A percentile compares a stretch with the other conserved stretches of the same genome.
Evolutionary conservation across 2,113 vertebrate genomes (phyloP).

Genomic region (Pseudolaguvia tuberculata): DNA sequence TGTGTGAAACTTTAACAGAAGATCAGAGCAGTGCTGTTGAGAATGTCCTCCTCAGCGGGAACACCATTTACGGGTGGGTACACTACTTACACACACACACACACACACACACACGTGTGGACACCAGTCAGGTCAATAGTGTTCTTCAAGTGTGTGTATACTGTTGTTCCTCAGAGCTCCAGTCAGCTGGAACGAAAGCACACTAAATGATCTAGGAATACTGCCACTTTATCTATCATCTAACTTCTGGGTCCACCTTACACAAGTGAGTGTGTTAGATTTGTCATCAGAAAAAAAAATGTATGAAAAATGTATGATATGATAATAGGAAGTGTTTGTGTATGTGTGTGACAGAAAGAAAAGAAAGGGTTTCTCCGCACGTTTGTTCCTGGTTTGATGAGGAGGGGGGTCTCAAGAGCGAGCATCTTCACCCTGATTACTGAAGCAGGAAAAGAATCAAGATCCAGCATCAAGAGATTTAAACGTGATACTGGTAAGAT

Average conservation of each 20-base stretch:
- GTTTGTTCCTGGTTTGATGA: slow-evolving; percentile 40
- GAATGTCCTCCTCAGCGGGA: slow-evolving; percentile 50
- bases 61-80: slow-evolving; percentile 58
- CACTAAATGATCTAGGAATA: slow-evolving; percentile 52
- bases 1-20: slow-evolving; percentile 47
- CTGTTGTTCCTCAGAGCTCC: slow-evolving; percentile 50
- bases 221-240: slow-evolving; percentile 60
- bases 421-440: slow-evolving; percentile 23
- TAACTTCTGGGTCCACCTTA: slow-evolving; percentile 56
- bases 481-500: slow-evolving; percentile 53
- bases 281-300: no score
- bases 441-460: slow-evolving; percentile 29
- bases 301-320: no score
- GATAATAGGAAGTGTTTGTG: background rate
- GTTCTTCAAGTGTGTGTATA: background rate
- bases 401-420: fast-evolving
- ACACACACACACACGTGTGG: background rate
- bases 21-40: slow-evolving; percentile 54
- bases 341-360: slow-evolving; percentile 47
- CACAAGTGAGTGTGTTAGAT: slow-evolving; percentile 52
- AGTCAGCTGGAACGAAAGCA: slow-evolving; percentile 55
- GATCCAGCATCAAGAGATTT: background rate
- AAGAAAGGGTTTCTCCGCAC: slow-evolving; percentile 45
- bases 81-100: background rate
- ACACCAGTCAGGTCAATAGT: background rate